A percentile compares a stretch with the other conserved stretches of the same genome.
Evolutionary conservation across 2,113 vertebrate species (phyloP).

Genomic region (Microtus ochrogaster): DNA sequence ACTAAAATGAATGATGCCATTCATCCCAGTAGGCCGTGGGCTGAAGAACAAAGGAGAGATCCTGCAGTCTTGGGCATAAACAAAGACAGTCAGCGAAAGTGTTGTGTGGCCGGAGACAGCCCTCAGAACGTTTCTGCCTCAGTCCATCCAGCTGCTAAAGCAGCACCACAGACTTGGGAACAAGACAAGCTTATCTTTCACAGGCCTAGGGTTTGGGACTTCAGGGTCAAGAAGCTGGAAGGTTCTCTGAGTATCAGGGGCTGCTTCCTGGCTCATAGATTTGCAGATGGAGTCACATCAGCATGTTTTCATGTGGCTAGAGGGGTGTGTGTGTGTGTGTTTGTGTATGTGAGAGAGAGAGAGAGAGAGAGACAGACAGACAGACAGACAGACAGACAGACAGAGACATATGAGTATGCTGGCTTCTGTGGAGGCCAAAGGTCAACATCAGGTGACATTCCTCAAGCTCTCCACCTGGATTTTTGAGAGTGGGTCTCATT

Average conservation of each 20-base stretch:
- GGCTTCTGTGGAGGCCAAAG: neutral
- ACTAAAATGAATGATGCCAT: neutral
- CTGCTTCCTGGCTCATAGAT: neutral
- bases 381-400: too few relatives aligned
- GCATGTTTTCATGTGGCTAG: neutral
- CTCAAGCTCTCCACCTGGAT: neutral
- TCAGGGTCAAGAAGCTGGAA: neutral
- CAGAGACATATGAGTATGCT: neutral
- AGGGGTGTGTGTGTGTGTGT: neutral
- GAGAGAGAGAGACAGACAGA: too few relatives aligned
- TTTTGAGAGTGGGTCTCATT: neutral
- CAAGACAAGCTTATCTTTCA: neutral
- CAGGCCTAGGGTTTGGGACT: neutral
- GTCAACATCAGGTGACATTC: neutral
- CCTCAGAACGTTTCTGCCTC: neutral
- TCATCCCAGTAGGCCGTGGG: neutral
- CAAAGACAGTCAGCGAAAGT: neutral
- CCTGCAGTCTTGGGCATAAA: neutral
- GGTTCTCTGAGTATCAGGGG: too few relatives aligned
- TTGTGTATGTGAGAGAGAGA: neutral
- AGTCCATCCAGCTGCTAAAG: neutral
- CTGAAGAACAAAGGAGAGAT: neutral
- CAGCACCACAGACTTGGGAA: neutral
- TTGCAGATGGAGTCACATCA: neutral
- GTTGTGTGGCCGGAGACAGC: fast-evolving